A percentile compares a stretch with the other conserved stretches of the same genome.
phyloP scores from a whole-genome alignment of 2,113 vertebrate genomes.

The Myotis lucifugus region DNA sequence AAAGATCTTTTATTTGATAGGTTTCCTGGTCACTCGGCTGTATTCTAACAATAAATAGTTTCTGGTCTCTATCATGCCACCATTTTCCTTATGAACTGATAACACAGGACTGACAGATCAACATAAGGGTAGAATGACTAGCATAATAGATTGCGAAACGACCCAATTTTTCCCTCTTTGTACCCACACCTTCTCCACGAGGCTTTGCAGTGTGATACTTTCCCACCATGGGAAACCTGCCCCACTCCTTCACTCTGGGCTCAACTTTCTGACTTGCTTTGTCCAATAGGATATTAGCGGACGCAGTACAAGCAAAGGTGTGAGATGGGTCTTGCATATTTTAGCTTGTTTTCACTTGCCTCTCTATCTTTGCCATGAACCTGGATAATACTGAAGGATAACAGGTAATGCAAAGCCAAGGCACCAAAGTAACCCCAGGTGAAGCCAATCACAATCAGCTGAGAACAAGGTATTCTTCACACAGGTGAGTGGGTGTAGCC shows the following conservation, averaged over 20 bases:
- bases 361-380: background rate
- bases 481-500: background rate
- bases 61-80: background rate
- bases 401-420: background rate
- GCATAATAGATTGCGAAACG: background rate
- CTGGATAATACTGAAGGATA: background rate
- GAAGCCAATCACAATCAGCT: background rate
- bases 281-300: background rate
- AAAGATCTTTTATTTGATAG: background rate
- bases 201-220: background rate
- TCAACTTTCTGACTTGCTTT: background rate
- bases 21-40: background rate
- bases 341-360: background rate
- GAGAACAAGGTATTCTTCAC: background rate
- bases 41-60: conserved; percentile 2
- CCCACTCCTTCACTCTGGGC: background rate
- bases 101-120: conserved; percentile 15
- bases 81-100: conserved; percentile 24
- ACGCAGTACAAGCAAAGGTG: background rate
- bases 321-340: background rate
- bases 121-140: background rate
- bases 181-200: background rate
- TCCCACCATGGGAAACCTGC: background rate
- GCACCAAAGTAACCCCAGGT: background rate
- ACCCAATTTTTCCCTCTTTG: background rate